Evolutionary conservation across 2,888 invertebrate species (phyloP).

Genomic region (Spodoptera exigua): DNA sequence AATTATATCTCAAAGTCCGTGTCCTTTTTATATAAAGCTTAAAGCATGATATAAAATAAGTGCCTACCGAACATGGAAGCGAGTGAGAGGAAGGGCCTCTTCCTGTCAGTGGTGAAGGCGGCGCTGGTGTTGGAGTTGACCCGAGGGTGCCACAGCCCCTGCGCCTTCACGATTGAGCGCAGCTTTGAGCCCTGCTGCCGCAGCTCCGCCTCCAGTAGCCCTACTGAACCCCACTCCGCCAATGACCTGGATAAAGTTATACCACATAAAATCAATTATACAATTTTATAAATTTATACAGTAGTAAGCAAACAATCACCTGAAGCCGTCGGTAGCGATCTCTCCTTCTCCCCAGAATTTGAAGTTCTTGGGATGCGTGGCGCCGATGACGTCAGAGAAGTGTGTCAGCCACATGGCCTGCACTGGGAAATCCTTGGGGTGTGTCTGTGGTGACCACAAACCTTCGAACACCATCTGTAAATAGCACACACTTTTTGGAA

Average conservation of each 20-base stretch:
- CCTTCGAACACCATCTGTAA: conserved; percentile 95
- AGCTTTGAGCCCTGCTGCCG: conserved; percentile 93
- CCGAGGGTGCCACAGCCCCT: conserved; percentile 96
- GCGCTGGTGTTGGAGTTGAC: conserved; percentile 95
- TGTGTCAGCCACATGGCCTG: conserved; percentile 96
- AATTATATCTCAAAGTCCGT: too few relatives aligned
- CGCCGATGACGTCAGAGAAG: conserved; percentile 99
- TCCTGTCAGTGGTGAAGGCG: conserved; percentile 94
- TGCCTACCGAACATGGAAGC: conserved; percentile 95
- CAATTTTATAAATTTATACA: too few relatives aligned
- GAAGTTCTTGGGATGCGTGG: conserved; percentile 96
- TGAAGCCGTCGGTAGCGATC: conserved; percentile 96
- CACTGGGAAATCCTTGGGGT: conserved; percentile 98
- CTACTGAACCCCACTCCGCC: conserved; percentile 97
- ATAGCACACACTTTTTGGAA: not conserved
- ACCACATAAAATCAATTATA: not conserved
- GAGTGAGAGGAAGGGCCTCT: conserved; percentile 95
- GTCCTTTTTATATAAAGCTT: not conserved
- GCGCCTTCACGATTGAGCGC: conserved; percentile 96
- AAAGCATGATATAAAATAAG: not conserved
- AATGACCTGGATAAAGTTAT: conserved; percentile 77
- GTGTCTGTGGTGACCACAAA: conserved; percentile 98
- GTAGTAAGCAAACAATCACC: conserved; percentile 81
- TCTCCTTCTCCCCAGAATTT: conserved; percentile 97
- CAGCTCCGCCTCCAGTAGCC: conserved; percentile 96